These are phyloP conservation scores for Tretioscincus oriximinensis DNA, from an alignment of 2,113 vertebrate genomes.

Conservation along the genomic window DNA sequence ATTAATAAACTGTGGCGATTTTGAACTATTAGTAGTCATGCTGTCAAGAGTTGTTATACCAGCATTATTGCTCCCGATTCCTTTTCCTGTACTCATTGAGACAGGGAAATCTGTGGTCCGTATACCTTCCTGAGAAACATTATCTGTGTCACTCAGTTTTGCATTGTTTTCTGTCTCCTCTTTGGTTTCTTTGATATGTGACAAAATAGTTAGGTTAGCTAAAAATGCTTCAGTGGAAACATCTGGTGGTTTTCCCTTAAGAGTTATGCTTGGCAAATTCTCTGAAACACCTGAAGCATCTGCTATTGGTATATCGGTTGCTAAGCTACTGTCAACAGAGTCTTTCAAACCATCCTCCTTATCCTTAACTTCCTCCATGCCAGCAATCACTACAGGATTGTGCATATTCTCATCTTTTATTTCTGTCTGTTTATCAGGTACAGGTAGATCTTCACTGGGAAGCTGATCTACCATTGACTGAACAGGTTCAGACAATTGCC, in stretches of 20 bases:
- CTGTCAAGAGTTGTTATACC: constrained; percentile 63
- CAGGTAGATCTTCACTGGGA: constrained; percentile 61
- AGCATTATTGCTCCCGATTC: constrained; percentile 38
- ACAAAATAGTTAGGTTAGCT: constrained; percentile 76
- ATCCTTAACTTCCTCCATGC: constrained; percentile 62
- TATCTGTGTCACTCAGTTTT: constrained; percentile 64
- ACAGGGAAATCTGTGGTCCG: constrained; percentile 59
- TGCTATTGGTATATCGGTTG: constrained; percentile 48
- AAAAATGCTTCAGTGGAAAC: constrained; percentile 92
- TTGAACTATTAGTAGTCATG: constrained; percentile 54
- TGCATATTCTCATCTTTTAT: constrained; percentile 70
- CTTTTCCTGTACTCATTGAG: constrained; percentile 62
- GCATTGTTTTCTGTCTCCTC: constrained; percentile 64
- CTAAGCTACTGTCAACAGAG: constrained; percentile 39
- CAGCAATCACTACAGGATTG: constrained; percentile 75
- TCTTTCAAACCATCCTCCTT: constrained; percentile 55
- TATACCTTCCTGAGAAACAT: constrained; percentile 58
- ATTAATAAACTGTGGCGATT: constrained; percentile 74
- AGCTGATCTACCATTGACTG: constrained; percentile 57
- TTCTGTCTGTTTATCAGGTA: constrained; percentile 69
- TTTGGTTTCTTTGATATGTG: constrained; percentile 72
- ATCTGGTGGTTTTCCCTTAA: constrained; percentile 93
- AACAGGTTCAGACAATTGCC: constrained; percentile 65
- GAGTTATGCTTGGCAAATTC: constrained; percentile 71
- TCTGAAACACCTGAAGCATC: constrained; percentile 62